These are phyloP conservation scores for Malurus alboscapulatus DNA, from an alignment of 2,113 vertebrate genomes.

Conservation along the genomic window DNA sequence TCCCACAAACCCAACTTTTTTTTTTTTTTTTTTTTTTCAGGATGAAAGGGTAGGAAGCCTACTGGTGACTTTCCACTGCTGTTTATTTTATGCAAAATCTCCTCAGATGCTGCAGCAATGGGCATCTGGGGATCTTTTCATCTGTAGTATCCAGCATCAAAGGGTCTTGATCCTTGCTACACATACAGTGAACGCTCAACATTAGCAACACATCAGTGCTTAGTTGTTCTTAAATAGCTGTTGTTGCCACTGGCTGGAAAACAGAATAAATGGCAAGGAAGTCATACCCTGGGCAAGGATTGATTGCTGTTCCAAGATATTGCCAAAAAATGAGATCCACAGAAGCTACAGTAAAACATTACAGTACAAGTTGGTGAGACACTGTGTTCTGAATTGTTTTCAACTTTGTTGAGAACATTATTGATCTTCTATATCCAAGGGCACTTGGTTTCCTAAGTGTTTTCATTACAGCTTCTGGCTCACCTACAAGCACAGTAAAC, in stretches of 20 bases:
- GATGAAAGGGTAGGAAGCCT: neutral
- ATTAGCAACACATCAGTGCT: neutral
- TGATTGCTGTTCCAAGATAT: constrained; percentile 8
- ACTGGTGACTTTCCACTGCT: neutral
- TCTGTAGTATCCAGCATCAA: neutral
- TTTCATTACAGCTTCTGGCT: constrained; percentile 29
- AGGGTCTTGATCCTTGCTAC: neutral
- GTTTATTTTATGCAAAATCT: neutral
- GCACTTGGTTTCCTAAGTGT: constrained; percentile 1
- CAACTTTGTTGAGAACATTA: neutral
- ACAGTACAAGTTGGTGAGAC: neutral
- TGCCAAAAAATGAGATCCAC: neutral
- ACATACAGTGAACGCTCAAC: neutral
- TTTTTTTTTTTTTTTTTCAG: neutral
- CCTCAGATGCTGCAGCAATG: neutral
- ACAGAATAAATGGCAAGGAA: constrained; percentile 6
- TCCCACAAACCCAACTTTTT: neutral
- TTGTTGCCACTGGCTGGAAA: neutral
- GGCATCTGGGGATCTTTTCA: neutral
- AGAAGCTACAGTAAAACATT: neutral
- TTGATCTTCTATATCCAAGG: constrained; percentile 25
- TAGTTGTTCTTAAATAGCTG: neutral
- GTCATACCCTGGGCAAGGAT: neutral
- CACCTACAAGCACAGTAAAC: neutral
- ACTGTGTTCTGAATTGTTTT: neutral